These are phyloP conservation scores for Nanger granti DNA, from an alignment of 2,113 vertebrate species.

Conservation along the genomic window DNA sequence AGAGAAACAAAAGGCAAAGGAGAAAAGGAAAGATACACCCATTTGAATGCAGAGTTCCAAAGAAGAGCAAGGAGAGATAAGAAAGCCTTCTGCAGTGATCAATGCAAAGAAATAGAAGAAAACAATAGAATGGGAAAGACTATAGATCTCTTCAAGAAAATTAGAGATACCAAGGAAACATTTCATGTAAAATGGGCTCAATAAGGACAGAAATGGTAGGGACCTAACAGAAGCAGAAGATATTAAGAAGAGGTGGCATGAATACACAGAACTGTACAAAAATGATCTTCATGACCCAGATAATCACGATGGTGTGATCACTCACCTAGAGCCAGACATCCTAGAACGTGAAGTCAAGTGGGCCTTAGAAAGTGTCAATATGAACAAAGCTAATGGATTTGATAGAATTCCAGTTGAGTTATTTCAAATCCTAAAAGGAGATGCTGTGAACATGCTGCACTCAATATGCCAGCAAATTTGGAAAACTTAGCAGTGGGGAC, in stretches of 20 bases:
- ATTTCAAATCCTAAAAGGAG: too few species aligned
- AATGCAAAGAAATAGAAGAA: background rate
- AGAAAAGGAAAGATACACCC: accelerated
- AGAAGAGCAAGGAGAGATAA: background rate
- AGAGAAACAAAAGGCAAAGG: too few species aligned
- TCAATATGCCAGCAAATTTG: too few species aligned
- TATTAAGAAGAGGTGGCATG: background rate
- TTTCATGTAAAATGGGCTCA: background rate
- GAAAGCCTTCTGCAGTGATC: background rate
- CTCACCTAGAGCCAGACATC: background rate
- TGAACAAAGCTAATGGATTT: too few species aligned
- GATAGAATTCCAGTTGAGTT: too few species aligned
- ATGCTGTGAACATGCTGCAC: too few species aligned
- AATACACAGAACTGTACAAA: background rate
- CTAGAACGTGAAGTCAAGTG: background rate
- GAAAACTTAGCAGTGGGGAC: too few species aligned
- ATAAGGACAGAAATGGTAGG: background rate
- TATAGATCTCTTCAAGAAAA: background rate
- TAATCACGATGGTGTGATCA: background rate
- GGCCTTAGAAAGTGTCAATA: too few species aligned
- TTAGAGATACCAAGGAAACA: background rate
- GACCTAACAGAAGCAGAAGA: background rate
- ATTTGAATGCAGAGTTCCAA: background rate
- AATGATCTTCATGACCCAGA: background rate
- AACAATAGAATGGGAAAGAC: background rate